Evolutionary conservation across 2,888 invertebrate genomes (phyloP).

Genomic region (Polymixis lichenea): DNA sequence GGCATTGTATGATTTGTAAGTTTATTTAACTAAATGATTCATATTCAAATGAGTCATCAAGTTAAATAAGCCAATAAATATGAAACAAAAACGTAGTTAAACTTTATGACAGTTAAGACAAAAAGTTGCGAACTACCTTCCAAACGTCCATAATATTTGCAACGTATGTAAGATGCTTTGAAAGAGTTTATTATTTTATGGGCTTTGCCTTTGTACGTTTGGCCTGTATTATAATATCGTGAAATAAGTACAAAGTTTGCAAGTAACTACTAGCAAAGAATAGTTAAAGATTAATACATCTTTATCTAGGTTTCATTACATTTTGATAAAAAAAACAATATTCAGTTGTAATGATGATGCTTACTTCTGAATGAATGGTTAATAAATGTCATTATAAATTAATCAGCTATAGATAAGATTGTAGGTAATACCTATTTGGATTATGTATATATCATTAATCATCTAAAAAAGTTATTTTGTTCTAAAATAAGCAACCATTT

Average conservation of each 20-base stretch:
- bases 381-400: neutral
- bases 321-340: neutral
- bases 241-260: neutral
- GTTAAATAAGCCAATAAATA: neutral
- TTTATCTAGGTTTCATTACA: neutral
- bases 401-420: neutral
- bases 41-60: neutral
- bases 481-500: neutral
- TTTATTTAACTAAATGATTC: no score
- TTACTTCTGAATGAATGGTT: neutral
- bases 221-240: neutral
- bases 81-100: constrained; percentile 12
- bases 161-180: neutral
- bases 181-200: constrained; percentile 28
- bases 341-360: neutral
- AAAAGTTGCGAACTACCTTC: constrained; percentile 9
- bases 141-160: constrained; percentile 7
- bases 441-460: neutral
- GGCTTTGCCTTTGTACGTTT: neutral
- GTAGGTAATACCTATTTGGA: neutral
- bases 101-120: constrained; percentile 4
- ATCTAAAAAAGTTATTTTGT: neutral
- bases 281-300: neutral
- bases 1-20: neutral
- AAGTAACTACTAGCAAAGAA: neutral